Base-by-base conservation (phyloP, 1,140 invertebrate species). In the Anadara kagoshimensis region DNA sequence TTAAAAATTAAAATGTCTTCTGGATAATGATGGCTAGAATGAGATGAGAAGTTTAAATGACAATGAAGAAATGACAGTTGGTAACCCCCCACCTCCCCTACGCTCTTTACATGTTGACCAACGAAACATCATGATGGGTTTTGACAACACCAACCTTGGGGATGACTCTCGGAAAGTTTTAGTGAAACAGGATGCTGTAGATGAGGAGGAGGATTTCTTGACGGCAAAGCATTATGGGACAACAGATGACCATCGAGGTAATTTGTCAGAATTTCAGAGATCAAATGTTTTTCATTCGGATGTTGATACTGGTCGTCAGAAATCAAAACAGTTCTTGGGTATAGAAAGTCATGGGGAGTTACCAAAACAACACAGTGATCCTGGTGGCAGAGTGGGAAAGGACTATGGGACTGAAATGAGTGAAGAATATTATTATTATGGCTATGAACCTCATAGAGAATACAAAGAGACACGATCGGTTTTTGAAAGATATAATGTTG, bases 331-430 rank as follows among this genome's bases (percentile, higher is more conserved):
- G 53, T 71, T 63, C 24, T 51, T 71, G 10, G 69, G 69, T 12
- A 44, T 62, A 53, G 56, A 62, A 24, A 43, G 26, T 44, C 68
- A 61, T 29, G 61, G 47, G 45, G 73, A 75, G n/a, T 56, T 75
- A 26, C 73, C 73, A 0, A 75, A 75, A 62, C 73, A 75, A 43
- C 73, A 75, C 41, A 75, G 73, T 57, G 73, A 75, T 45, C 73
- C 73, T 2, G 68, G 73, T 36, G 67, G 68, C 0, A 29, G 73
- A 10, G 58, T 70, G 1, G 58, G 67, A 20, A 70, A 62, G 54
- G 73, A 75, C 22, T 45, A 44, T 22, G 57, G 65, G 51, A 69
- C 58, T 69, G 68, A 66, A 47, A 65, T 56, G 59, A 68, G 70
- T 44, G 59, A 53, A 24, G 62, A 70, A 24, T 29, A 57, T 29